Evolutionary conservation across 2,797 vertebrate species (phyloP).

Genomic region (Crenuchus spilurus): DNA sequence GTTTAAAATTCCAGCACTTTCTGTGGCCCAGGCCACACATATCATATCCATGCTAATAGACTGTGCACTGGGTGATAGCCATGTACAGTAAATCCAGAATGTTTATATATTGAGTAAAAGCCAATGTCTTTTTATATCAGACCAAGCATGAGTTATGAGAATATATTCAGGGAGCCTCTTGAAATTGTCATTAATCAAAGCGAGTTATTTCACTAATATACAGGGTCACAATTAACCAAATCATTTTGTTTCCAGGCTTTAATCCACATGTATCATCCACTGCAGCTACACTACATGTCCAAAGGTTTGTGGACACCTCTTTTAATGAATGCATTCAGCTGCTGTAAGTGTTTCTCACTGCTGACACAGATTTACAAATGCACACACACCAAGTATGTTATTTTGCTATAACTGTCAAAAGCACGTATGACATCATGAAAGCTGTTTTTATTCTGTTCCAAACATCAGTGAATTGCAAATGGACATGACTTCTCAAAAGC

Average conservation of each 20-base stretch:
- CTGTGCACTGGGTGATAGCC: slow-evolving; percentile 49
- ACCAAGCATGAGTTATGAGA: slow-evolving; percentile 28
- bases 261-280: neutral
- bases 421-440: neutral
- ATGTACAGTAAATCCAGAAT: slow-evolving; percentile 61
- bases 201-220: neutral
- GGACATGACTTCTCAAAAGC: slow-evolving; percentile 15
- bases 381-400: no score
- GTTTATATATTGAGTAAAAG: slow-evolving; percentile 63
- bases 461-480: slow-evolving; percentile 26
- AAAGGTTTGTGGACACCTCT: no score
- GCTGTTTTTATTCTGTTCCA: slow-evolving; percentile 9
- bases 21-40: slow-evolving; percentile 48
- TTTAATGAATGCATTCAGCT: no score
- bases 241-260: neutral
- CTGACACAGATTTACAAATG: no score
- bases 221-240: neutral
- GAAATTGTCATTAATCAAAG: neutral
- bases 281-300: no score
- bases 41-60: slow-evolving; percentile 62
- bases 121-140: neutral
- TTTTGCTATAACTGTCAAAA: neutral
- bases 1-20: slow-evolving; percentile 60
- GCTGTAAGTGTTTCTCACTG: no score
- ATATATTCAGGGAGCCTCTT: slow-evolving; percentile 51